These are phyloP conservation scores for Gracilinanus agilis DNA, from an alignment of 2,113 vertebrate species.

Conservation along the genomic window DNA sequence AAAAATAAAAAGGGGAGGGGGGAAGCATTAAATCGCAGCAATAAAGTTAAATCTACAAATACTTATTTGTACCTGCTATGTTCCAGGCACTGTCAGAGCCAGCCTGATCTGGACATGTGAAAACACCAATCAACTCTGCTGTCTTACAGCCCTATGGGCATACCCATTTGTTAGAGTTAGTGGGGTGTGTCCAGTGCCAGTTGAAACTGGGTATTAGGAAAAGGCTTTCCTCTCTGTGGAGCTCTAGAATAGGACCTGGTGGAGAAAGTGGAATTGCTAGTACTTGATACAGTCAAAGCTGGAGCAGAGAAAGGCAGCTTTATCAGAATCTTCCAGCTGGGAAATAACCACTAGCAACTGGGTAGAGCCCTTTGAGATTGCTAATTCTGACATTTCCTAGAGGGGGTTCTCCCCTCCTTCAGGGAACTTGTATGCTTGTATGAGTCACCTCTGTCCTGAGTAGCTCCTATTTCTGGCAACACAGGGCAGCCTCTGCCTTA, in stretches of 20 bases:
- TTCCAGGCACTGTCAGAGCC: not conserved
- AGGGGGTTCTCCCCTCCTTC: not conserved
- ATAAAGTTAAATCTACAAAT: not conserved
- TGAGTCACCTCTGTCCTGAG: conserved; percentile 15
- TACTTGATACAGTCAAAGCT: not conserved
- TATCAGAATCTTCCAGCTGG: not conserved
- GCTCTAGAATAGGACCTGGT: not conserved
- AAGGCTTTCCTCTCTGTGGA: not conserved
- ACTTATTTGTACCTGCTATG: not conserved
- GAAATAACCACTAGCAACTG: not conserved
- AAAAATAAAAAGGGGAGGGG: too few species aligned
- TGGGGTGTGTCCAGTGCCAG: rapidly evolving
- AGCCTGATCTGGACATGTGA: not conserved
- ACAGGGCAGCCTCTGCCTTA: not conserved
- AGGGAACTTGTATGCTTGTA: not conserved
- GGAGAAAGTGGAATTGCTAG: conserved; percentile 10
- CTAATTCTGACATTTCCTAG: not conserved
- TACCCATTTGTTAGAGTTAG: not conserved
- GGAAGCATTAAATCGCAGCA: not conserved
- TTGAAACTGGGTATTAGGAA: not conserved
- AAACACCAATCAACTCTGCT: not conserved
- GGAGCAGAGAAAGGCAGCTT: not conserved
- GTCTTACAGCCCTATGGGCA: not conserved
- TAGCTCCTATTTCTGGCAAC: conserved; percentile 8
- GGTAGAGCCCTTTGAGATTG: not conserved